Base-by-base conservation (phyloP, 2,888 invertebrate genomes). In the Corythucha ciliata region DNA sequence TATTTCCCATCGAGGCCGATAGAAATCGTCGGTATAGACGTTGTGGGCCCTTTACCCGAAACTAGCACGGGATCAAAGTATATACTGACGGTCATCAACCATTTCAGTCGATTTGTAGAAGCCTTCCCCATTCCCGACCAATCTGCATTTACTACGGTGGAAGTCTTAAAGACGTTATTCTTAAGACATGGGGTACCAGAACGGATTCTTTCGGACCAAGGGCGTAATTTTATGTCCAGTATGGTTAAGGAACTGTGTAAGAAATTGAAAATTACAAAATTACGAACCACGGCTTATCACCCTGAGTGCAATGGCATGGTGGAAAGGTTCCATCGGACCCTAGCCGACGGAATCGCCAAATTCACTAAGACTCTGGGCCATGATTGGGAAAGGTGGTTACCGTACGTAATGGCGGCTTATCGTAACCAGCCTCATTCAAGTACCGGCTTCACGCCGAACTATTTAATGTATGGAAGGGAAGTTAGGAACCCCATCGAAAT, bases 151-250 rank as follows among this genome's bases (percentile, higher is more conserved):
- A 65, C 63, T 1, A 60, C 67, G 14, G 66, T 65, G 4, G 55
- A 61, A 14, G 36, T 53, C 25, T 52, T 68, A 3, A 39, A 63
- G 7, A 59, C 65, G 34, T 63, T 66, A 33, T 64, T 63, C 4
- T 44, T 64, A 4, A 57, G 46, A 50, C 66, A 67, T 52, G 67
- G 67, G 10, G 64, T 67, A 8, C 66, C 68, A 1, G 62, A 64
- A 56, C 48, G 48, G 4, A 59, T 68, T 24, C 47, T 69, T 1
- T 63, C 68, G 0, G 69, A 70, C 54, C 64, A 66, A 61, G 69
- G 66, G 2, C 59, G 62, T 8, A 62, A 68, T 45, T 68, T 68
- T 52, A 64, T 57, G 2, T 8, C 46, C 4, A 2, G 14, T 14
- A 4, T 16, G 8, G 16, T 20, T 2, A 32, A 21, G 20, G 21